Percentiles rank a stretch among this genome's conserved stretches.
Conservation (phyloP, 2,888 invertebrate genomes). For the Odontothrips loti region DNA sequence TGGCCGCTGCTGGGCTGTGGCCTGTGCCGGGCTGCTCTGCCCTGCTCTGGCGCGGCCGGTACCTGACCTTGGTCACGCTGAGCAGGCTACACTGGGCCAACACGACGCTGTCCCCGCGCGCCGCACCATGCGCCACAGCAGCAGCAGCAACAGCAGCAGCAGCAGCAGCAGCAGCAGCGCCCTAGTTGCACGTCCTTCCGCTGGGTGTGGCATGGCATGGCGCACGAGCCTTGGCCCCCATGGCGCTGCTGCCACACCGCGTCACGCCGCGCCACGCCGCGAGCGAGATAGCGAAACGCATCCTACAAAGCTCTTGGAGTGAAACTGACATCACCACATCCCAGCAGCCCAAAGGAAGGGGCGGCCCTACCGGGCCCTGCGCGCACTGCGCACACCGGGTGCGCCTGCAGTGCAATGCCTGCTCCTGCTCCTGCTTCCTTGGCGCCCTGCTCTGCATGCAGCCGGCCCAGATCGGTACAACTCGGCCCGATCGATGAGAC, state of each 20-base stretch:
- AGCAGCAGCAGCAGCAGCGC: background rate
- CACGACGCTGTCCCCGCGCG: background rate
- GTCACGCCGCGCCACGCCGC: background rate
- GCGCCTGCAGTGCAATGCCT: background rate
- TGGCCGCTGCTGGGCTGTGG: too few species aligned
- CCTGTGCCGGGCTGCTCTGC: too few species aligned
- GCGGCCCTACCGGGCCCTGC: too few species aligned
- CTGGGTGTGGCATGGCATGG: background rate
- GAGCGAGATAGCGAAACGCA: conserved; percentile 5
- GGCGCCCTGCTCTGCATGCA: background rate
- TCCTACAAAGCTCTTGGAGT: conserved; percentile 13
- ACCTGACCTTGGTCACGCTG: conserved; percentile 15
- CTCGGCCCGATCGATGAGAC: too few species aligned
- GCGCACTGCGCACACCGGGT: too few species aligned
- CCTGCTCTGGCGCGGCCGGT: background rate
- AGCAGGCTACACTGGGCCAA: background rate
- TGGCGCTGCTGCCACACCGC: background rate
- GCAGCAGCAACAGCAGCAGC: too few species aligned
- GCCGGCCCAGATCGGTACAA: too few species aligned
- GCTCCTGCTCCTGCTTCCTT: background rate
- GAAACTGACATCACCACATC: conserved; percentile 2
- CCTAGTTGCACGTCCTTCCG: conserved; percentile 25
- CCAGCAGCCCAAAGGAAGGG: background rate
- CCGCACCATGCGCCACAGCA: too few species aligned
- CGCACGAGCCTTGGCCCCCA: conserved; percentile 15